phyloP scores from a whole-genome alignment of 64 coral and sea anemone species.

The Montipora foliosa region DNA sequence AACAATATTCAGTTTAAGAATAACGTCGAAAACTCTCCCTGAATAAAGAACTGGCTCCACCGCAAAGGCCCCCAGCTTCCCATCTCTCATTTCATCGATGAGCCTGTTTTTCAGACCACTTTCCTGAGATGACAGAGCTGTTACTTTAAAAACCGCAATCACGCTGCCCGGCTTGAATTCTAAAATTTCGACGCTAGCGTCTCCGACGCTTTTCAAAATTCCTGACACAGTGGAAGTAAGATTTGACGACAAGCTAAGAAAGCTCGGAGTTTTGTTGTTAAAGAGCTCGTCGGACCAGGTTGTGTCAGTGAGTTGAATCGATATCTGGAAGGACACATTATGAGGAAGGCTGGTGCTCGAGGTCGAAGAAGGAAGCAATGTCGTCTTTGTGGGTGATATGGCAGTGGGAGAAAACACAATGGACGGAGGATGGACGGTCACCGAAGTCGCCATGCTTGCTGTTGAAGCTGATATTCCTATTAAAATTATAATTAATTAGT shows the following conservation, averaged over 20 bases:
- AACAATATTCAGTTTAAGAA: background rate
- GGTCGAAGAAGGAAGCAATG: background rate
- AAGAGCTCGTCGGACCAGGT: constrained; percentile 13
- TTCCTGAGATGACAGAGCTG: background rate
- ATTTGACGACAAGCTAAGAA: constrained; percentile 9
- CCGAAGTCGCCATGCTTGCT: background rate
- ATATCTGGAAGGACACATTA: constrained; percentile 18
- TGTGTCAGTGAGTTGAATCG: constrained; percentile 9
- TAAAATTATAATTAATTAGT: background rate
- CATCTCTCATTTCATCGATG: background rate
- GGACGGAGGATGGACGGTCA: background rate
- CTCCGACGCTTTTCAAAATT: background rate
- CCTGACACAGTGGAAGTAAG: background rate
- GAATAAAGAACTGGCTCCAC: constrained; percentile 18
- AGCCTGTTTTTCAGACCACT: background rate
- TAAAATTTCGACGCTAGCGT: background rate
- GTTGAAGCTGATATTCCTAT: background rate
- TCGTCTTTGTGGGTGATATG: background rate
- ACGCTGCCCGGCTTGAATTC: constrained; percentile 47
- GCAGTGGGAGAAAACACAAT: background rate
- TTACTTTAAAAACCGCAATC: constrained; percentile 21
- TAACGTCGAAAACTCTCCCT: background rate
- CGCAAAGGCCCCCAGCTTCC: background rate
- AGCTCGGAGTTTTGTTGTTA: background rate
- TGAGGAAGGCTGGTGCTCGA: background rate